A percentile compares a stretch with the other conserved stretches of the same genome.
Evolutionary conservation across 2,113 vertebrate species (phyloP).

Genomic region (Fregata magnificens): DNA sequence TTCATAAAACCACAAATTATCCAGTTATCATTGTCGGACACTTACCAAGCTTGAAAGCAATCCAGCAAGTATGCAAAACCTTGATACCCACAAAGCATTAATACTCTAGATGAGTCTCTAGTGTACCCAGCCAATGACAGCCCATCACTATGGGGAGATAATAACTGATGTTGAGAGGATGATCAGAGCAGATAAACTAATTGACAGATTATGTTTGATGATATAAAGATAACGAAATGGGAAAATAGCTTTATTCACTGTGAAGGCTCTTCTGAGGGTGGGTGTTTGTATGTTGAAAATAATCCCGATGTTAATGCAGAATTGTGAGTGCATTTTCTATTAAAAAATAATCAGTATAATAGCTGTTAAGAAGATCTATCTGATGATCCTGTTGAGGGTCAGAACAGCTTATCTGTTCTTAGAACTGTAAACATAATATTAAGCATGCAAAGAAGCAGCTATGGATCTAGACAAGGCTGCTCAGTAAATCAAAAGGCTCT

Average conservation of each 20-base stretch:
- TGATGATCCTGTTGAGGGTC: conserved; percentile 61
- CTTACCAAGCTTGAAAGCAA: background rate
- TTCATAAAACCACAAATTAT: background rate
- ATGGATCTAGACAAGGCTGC: conserved; percentile 23
- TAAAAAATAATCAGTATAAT: conserved; percentile 45
- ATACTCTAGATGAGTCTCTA: background rate
- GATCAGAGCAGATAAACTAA: background rate
- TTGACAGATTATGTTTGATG: background rate
- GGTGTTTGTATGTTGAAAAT: conserved; percentile 25
- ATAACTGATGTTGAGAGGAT: background rate
- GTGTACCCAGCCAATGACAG: background rate
- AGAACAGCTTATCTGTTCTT: conserved; percentile 62
- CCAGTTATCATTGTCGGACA: background rate
- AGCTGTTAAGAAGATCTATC: conserved; percentile 64
- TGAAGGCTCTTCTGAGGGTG: background rate
- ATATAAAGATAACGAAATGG: background rate
- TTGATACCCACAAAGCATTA: background rate
- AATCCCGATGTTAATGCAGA: conserved; percentile 36
- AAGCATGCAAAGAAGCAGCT: conserved; percentile 40
- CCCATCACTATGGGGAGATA: background rate
- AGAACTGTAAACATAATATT: conserved; percentile 58
- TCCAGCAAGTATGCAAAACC: background rate
- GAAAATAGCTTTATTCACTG: background rate
- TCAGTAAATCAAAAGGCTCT: conserved; percentile 41
- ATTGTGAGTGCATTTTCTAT: conserved; percentile 11